A percentile compares a stretch with the other conserved stretches of the same genome.
Evolutionary conservation across 2,888 invertebrate species (phyloP).

Genomic region (Sceliomorpha sp.): DNA sequence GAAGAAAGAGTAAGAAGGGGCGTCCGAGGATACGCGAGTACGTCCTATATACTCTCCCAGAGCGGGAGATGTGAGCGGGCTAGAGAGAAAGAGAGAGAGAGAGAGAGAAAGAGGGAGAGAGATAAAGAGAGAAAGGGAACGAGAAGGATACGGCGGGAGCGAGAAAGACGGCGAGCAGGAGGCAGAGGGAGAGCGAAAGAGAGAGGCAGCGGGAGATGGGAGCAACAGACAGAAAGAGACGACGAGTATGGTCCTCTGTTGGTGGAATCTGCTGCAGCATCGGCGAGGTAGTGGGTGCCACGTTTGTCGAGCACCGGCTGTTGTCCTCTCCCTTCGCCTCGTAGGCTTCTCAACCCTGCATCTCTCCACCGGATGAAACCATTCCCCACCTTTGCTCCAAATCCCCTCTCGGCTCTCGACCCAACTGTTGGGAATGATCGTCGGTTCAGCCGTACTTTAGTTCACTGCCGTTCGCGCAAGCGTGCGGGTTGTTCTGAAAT

Average conservation of each 20-base stretch:
- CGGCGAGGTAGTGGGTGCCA: conserved; percentile 66
- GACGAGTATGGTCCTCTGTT: conserved; percentile 33
- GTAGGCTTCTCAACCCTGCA: conserved; percentile 52
- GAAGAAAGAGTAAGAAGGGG: conserved; percentile 12
- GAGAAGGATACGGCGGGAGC: too few species aligned
- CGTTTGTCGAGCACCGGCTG: conserved; percentile 74
- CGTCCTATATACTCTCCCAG: conserved; percentile 1
- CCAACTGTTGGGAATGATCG: conserved; percentile 49
- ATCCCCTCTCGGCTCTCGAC: conserved; percentile 24
- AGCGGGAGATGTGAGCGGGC: conserved; percentile 26
- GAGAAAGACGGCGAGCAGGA: too few species aligned
- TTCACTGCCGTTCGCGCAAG: conserved; percentile 75
- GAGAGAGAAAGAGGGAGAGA: conserved; percentile 1
- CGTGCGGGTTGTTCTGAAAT: conserved; percentile 65
- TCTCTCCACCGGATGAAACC: conserved; percentile 55
- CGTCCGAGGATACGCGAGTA: neutral
- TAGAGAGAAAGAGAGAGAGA: neutral
- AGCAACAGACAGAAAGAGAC: conserved; percentile 16
- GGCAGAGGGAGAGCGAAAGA: conserved; percentile 36
- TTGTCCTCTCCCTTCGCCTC: conserved; percentile 62
- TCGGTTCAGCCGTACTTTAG: conserved; percentile 63
- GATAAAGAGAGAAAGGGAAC: conserved; percentile 18
- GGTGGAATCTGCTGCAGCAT: conserved; percentile 65
- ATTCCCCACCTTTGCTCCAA: conserved; percentile 35
- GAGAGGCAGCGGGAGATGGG: conserved; percentile 23